Conservation (phyloP, 2,888 invertebrate species). For the Rotaria sp. region DNA sequence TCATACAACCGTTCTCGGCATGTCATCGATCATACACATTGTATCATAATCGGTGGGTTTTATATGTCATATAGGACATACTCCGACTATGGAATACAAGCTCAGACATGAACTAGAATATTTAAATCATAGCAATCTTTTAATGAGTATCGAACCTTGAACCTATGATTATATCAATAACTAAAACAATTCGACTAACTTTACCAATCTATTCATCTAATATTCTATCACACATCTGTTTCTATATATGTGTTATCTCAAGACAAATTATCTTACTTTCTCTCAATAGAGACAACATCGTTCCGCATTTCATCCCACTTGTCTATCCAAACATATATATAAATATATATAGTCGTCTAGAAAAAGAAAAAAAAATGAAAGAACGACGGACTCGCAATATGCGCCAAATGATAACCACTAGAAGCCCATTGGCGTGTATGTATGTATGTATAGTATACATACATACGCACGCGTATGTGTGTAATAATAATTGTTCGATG, state of each 20-base stretch:
- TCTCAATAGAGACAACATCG: constrained; percentile 9
- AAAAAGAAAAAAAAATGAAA: not conserved
- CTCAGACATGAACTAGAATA: constrained; percentile 8
- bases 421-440: not conserved
- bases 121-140: not conserved
- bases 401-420: constrained; percentile 1
- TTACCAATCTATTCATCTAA: not conserved
- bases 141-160: not conserved
- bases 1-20: constrained; percentile 11
- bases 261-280: not conserved
- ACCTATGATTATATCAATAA: not conserved
- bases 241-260: not conserved
- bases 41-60: not conserved
- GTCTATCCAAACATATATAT: constrained; percentile 1
- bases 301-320: constrained; percentile 10
- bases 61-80: not conserved
- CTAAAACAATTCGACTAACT: not conserved
- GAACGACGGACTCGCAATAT: not conserved
- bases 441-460: not conserved
- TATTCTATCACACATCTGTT: not conserved
- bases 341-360: not conserved
- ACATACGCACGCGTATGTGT: not conserved
- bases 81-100: not conserved
- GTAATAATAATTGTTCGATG: constrained; percentile 22
- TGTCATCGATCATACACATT: not conserved